phyloP scores from a whole-genome alignment of 2,113 vertebrate genomes.

The Leptobrachium ailaonicum region DNA sequence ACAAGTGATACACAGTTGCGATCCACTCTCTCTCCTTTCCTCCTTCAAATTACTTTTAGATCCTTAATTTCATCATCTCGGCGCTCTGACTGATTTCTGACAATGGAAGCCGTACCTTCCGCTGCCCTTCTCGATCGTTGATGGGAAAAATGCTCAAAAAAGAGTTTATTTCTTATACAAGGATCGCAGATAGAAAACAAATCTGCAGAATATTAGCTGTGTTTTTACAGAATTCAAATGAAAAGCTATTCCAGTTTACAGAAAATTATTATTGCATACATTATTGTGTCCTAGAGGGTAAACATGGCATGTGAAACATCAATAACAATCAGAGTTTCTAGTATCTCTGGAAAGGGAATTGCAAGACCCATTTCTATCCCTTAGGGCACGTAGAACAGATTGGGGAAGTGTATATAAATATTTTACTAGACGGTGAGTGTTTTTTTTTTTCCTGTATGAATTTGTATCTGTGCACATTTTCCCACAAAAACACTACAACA shows the following conservation, averaged over 20 bases:
- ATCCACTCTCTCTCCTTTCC: no score
- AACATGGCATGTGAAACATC: constrained; percentile 11
- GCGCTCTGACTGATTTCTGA: no score
- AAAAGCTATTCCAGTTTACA: not conserved
- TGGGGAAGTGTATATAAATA: constrained; percentile 25
- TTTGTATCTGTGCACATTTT: not conserved
- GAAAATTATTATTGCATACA: not conserved
- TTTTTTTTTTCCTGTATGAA: not conserved
- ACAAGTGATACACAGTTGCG: no score
- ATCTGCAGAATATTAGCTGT: no score
- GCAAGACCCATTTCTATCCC: constrained; percentile 4
- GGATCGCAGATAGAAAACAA: no score
- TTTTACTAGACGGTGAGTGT: not conserved
- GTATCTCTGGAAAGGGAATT: constrained; percentile 13
- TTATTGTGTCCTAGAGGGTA: constrained; percentile 8
- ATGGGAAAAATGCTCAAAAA: no score
- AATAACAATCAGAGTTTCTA: not conserved
- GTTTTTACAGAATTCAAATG: not conserved
- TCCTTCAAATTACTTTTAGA: no score
- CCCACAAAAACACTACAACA: not conserved
- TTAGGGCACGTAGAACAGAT: constrained; percentile 9
- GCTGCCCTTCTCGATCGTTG: no score
- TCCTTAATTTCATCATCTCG: no score
- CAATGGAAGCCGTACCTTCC: no score
- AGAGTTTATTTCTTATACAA: no score